A percentile compares a stretch with the other conserved stretches of the same genome.
Conservation (phyloP, 1,140 invertebrate species). For the Calosoma granatense region DNA sequence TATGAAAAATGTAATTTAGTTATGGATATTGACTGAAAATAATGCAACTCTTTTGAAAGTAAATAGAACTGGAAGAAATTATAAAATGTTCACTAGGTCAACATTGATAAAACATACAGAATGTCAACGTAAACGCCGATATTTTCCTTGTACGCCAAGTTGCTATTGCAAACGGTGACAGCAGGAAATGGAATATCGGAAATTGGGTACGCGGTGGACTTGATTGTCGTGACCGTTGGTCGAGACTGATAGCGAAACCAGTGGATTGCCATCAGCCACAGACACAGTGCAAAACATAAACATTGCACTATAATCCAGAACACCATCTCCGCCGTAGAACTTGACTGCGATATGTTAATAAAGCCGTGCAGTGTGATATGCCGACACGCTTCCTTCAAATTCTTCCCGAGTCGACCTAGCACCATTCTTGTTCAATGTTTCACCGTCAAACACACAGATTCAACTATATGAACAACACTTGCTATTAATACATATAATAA, state of each 20-base stretch:
- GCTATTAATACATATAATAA: too few species aligned
- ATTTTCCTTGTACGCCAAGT: slow-evolving; percentile 21
- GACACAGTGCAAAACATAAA: background rate
- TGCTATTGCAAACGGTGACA: slow-evolving; percentile 39
- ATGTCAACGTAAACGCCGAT: background rate
- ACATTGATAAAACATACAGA: background rate
- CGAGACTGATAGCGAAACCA: background rate
- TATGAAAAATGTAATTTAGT: too few species aligned
- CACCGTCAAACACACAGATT: too few species aligned
- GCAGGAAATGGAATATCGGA: slow-evolving; percentile 40
- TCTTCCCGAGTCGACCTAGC: background rate
- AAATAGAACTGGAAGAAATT: too few species aligned
- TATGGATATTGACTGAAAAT: too few species aligned
- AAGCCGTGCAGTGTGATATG: background rate
- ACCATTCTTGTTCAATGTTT: background rate
- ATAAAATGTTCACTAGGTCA: too few species aligned
- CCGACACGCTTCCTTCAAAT: background rate
- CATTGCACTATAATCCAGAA: background rate
- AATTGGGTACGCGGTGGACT: slow-evolving; percentile 37
- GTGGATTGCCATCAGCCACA: background rate
- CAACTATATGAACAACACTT: too few species aligned
- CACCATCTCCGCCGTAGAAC: background rate
- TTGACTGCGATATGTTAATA: background rate
- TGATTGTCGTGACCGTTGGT: slow-evolving; percentile 36
- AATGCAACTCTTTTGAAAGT: too few species aligned